phyloP scores from a whole-genome alignment of 1,140 invertebrate genomes.

The Himalopsyche phryganea region DNA sequence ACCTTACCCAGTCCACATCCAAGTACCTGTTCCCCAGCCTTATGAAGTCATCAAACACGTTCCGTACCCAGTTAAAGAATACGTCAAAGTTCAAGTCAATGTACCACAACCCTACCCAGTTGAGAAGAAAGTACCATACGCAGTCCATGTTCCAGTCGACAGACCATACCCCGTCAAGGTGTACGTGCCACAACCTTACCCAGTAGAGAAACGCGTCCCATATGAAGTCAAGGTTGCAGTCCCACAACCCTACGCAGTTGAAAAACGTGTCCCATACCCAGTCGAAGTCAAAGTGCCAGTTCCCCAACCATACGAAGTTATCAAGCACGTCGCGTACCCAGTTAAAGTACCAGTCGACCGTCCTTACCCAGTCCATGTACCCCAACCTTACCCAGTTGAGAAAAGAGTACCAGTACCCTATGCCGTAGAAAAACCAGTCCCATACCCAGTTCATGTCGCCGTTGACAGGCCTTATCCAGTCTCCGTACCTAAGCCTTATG shows the following conservation, averaged over 20 bases:
- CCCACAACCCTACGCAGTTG: constrained; percentile 62
- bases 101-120: constrained; percentile 58
- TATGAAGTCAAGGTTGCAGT: constrained; percentile 61
- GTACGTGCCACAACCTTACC: constrained; percentile 63
- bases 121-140: constrained; percentile 60
- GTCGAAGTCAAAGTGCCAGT: constrained; percentile 59
- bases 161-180: constrained; percentile 63
- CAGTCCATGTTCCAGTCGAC: constrained; percentile 64
- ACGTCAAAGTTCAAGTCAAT: constrained; percentile 63
- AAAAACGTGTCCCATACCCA: constrained; percentile 60
- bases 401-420: constrained; percentile 56
- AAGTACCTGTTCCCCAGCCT: constrained; percentile 61
- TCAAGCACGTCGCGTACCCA: constrained; percentile 52
- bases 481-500: constrained; percentile 54
- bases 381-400: constrained; percentile 59
- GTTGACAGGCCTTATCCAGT: constrained; percentile 54
- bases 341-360: constrained; percentile 58
- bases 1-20: constrained; percentile 61
- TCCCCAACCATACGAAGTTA: constrained; percentile 57
- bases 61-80: constrained; percentile 57
- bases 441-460: constrained; percentile 59
- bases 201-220: constrained; percentile 63
- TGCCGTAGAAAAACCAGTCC: constrained; percentile 56
- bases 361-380: constrained; percentile 61
- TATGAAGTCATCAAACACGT: constrained; percentile 61